phyloP scores from a whole-genome alignment of 2,797 vertebrate species.

The Notamacropus eugenii region DNA sequence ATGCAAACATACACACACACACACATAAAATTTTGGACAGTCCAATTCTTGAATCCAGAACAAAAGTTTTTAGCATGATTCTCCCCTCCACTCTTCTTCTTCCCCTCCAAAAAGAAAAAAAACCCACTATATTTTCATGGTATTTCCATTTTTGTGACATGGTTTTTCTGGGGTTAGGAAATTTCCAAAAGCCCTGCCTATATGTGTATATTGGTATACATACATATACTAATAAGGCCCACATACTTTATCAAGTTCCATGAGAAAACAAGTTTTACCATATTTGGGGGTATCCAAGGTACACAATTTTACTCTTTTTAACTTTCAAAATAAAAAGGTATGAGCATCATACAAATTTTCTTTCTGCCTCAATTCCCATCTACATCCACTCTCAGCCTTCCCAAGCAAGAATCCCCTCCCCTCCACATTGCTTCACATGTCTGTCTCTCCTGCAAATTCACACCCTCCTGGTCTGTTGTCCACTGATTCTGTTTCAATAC shows the following conservation, averaged over 20 bases:
- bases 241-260: neutral
- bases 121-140: neutral
- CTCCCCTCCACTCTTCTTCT: too few species aligned
- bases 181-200: neutral
- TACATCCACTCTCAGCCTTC: neutral
- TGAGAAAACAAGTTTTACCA: neutral
- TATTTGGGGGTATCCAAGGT: neutral
- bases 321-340: neutral
- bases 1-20: neutral
- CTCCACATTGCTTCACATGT: too few species aligned
- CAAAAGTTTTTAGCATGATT: neutral
- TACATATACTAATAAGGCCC: neutral
- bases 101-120: neutral
- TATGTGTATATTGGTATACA: too few species aligned
- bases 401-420: rapidly evolving
- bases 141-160: neutral
- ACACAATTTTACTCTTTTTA: too few species aligned
- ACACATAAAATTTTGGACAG: neutral
- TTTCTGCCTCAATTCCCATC: neutral
- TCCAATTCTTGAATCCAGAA: rapidly evolving
- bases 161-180: neutral
- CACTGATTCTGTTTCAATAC: neutral
- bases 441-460: neutral
- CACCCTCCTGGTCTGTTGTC: neutral
- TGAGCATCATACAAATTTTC: neutral